Percentiles rank a stretch among this genome's conserved stretches.
These are phyloP conservation scores for Varanus komodoensis DNA, from an alignment of 2,113 vertebrate genomes.

Conservation along the genomic window DNA sequence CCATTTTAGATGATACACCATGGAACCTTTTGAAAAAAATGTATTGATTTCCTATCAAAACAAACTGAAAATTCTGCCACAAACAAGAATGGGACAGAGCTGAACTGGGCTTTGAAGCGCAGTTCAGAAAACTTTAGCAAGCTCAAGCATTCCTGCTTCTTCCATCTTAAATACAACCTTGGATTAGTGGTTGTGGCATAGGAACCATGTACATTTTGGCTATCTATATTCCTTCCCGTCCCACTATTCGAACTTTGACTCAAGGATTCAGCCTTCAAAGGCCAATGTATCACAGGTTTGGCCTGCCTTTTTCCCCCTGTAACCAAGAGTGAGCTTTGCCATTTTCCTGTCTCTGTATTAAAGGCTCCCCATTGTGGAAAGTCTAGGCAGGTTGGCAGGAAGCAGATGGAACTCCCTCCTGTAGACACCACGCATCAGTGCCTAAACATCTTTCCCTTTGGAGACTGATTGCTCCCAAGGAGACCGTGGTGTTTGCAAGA, in stretches of 20 bases:
- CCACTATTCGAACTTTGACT: slow-evolving; percentile 14
- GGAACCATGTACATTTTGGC: neutral
- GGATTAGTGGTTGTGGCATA: neutral
- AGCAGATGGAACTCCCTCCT: slow-evolving; percentile 66
- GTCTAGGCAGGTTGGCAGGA: slow-evolving; percentile 52
- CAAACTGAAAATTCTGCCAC: too few relatives aligned
- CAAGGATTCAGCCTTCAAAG: slow-evolving; percentile 51
- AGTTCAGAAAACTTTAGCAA: too few relatives aligned
- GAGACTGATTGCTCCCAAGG: slow-evolving; percentile 57
- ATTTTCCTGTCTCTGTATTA: slow-evolving; percentile 37
- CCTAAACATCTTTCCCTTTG: slow-evolving; percentile 47
- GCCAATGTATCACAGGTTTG: slow-evolving; percentile 61
- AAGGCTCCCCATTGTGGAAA: neutral
- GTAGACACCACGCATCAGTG: slow-evolving; percentile 20
- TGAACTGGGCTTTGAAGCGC: too few relatives aligned
- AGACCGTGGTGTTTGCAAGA: slow-evolving; percentile 24
- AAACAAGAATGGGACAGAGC: too few relatives aligned
- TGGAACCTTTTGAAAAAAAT: too few relatives aligned
- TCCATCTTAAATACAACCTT: neutral
- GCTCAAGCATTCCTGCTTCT: too few relatives aligned
- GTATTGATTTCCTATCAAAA: too few relatives aligned
- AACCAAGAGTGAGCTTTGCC: slow-evolving; percentile 29
- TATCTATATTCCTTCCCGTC: neutral
- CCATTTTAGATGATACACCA: too few relatives aligned
- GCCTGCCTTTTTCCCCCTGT: neutral